phyloP scores from a whole-genome alignment of 2,888 invertebrate species.

The Rugalucina vietnamica region DNA sequence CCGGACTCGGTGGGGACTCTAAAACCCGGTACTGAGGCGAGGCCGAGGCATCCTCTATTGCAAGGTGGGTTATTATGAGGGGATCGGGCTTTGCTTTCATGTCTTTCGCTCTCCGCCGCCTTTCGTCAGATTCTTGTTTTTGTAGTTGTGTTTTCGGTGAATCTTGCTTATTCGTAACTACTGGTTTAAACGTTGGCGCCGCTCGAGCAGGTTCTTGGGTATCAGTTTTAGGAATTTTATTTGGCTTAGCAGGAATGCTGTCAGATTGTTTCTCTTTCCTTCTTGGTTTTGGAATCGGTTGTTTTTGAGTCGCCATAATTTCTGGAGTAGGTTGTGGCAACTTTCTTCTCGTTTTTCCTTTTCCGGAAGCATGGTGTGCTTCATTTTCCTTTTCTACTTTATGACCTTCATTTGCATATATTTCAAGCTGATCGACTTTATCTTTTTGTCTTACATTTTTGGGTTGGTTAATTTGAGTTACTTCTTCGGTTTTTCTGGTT shows the following conservation, averaged over 20 bases:
- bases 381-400: neutral
- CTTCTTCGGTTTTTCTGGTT: neutral
- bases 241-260: constrained; percentile 44
- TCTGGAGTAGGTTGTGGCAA: constrained; percentile 77
- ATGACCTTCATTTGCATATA: neutral
- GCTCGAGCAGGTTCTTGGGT: constrained; percentile 35
- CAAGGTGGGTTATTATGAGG: constrained; percentile 73
- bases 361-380: constrained; percentile 2
- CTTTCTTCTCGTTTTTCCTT: constrained; percentile 70
- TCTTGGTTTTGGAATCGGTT: constrained; percentile 61
- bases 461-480: neutral
- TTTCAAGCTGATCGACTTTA: neutral
- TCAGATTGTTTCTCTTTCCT: constrained; percentile 57
- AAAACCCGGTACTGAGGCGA: constrained; percentile 80
- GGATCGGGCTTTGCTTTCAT: constrained; percentile 78
- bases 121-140: constrained; percentile 75
- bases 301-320: constrained; percentile 65
- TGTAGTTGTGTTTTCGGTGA: constrained; percentile 42
- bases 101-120: constrained; percentile 73
- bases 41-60: constrained; percentile 74
- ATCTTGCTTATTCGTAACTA: constrained; percentile 11
- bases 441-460: neutral
- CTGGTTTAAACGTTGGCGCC: neutral
- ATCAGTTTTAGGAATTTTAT: constrained; percentile 35
- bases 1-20: constrained; percentile 81